phyloP scores from a whole-genome alignment of 1,140 invertebrate genomes.

The Drosophila eugracilis region DNA sequence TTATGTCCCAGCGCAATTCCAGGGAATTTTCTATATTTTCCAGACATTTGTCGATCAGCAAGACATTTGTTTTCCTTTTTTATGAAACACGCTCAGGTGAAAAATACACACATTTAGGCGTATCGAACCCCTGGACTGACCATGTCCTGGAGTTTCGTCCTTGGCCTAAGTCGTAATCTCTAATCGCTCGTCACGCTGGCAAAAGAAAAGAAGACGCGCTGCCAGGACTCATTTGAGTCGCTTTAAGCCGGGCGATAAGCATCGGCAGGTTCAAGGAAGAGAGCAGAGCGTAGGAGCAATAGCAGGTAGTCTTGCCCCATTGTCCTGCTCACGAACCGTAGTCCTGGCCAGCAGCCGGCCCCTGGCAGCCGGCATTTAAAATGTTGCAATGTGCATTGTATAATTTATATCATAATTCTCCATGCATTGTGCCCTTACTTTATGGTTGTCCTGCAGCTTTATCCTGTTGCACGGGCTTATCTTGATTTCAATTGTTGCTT shows the following conservation, averaged over 20 bases:
- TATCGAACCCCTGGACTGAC: constrained; percentile 33
- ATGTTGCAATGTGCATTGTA: constrained; percentile 81
- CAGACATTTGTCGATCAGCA: constrained; percentile 57
- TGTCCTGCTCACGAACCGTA: constrained; percentile 69
- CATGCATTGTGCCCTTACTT: constrained; percentile 52
- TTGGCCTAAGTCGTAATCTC: constrained; percentile 65
- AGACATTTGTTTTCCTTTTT: constrained; percentile 46
- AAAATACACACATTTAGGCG: constrained; percentile 39
- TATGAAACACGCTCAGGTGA: constrained; percentile 37
- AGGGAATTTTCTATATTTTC: constrained; percentile 39
- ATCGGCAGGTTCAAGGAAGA: constrained; percentile 67
- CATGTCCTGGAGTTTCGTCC: constrained; percentile 37
- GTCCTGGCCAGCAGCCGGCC: constrained; percentile 36
- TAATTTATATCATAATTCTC: constrained; percentile 80
- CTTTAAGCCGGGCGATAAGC: constrained; percentile 65
- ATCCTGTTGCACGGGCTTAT: constrained; percentile 58
- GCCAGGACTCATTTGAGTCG: constrained; percentile 67
- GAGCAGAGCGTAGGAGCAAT: neutral
- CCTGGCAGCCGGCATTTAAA: constrained; percentile 59
- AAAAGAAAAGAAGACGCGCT: constrained; percentile 19
- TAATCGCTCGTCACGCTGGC: constrained; percentile 79
- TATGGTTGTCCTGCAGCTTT: constrained; percentile 63
- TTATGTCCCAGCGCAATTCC: constrained; percentile 13
- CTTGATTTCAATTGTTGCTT: constrained; percentile 62
- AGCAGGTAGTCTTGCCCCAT: constrained; percentile 68